Evolutionary conservation across 2,797 vertebrate genomes (phyloP).

Genomic region (Synaphobranchus kaupii): DNA sequence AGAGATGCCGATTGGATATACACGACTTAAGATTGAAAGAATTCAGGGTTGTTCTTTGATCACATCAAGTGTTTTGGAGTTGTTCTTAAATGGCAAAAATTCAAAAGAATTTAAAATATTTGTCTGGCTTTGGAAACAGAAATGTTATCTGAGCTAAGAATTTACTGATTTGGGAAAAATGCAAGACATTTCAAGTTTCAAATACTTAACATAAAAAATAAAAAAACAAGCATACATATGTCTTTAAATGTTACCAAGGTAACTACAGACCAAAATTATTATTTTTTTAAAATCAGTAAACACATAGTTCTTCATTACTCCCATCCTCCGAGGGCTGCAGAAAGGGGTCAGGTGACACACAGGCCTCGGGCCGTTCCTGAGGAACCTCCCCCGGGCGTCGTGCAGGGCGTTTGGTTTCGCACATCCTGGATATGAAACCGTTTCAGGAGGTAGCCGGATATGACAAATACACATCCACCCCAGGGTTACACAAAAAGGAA

Average conservation of each 20-base stretch:
- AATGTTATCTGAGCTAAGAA: background rate
- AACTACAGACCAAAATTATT: background rate
- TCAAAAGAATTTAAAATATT: background rate
- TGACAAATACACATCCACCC: constrained; percentile 8
- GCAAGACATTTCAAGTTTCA: constrained; percentile 53
- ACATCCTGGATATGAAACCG: background rate
- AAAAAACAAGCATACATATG: background rate
- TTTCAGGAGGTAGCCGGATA: background rate
- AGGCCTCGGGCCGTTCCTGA: background rate
- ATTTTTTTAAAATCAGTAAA: background rate
- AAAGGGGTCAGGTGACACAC: background rate
- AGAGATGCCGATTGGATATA: background rate
- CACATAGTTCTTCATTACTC: background rate
- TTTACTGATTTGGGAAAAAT: background rate
- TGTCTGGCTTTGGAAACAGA: background rate
- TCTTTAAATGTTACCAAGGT: too few species aligned
- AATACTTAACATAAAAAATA: constrained; percentile 71
- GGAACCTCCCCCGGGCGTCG: background rate
- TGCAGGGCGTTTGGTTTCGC: background rate
- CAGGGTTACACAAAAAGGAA: background rate
- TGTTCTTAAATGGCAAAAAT: background rate
- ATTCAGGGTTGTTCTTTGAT: background rate
- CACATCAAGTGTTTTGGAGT: background rate
- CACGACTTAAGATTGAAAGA: background rate
- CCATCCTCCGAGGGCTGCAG: background rate